Conservation (phyloP, 2,797 vertebrate species). For the Microcaecilia unicolor region DNA sequence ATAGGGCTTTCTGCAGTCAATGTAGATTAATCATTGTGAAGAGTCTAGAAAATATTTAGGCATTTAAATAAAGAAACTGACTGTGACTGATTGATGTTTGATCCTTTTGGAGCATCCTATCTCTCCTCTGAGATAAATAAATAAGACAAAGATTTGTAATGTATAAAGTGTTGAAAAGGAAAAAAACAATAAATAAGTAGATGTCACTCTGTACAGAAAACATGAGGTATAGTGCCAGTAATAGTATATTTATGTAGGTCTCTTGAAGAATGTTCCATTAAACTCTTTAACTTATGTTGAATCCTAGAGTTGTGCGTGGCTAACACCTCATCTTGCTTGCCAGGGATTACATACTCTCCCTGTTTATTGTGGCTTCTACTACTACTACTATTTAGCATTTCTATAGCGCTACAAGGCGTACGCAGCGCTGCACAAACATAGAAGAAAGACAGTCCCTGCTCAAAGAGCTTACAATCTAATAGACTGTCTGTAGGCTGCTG, state of each 20-base stretch:
- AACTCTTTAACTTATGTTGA: constrained; percentile 15
- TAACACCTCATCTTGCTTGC: constrained; percentile 23
- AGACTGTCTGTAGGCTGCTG: no score
- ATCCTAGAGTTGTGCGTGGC: constrained; percentile 6
- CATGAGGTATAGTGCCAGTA: background rate
- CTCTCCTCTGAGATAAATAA: constrained; percentile 2
- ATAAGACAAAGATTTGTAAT: background rate
- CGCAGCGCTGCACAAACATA: no score
- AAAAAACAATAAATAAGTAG: constrained; percentile 3
- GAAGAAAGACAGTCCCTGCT: no score
- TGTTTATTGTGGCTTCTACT: background rate
- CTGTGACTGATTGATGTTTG: accelerated
- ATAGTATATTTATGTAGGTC: constrained; percentile 1
- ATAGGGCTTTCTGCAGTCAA: background rate
- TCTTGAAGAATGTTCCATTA: constrained; percentile 9
- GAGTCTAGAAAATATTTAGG: background rate
- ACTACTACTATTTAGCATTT: no score
- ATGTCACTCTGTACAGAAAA: background rate
- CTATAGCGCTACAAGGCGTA: no score
- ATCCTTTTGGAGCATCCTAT: background rate
- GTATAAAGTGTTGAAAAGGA: constrained; percentile 1
- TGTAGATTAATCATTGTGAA: background rate
- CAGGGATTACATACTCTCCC: constrained; percentile 8
- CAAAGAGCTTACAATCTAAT: no score
- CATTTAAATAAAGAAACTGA: background rate